phyloP scores from a whole-genome alignment of 2,113 vertebrate species.

The Australoheros scitulus region DNA sequence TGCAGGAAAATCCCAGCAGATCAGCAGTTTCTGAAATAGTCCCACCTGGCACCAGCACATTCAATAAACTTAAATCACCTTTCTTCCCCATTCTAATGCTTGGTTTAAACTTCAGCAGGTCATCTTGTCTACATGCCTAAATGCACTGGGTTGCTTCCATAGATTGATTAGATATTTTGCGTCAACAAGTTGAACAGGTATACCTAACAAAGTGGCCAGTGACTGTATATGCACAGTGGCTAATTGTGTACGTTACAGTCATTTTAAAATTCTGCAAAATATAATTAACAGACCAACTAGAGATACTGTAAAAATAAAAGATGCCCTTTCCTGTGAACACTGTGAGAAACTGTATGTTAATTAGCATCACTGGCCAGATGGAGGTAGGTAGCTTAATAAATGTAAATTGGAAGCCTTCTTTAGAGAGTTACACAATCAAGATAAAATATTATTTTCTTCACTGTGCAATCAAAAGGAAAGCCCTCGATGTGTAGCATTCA shows the following conservation, averaged over 20 bases:
- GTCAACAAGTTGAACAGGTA: neutral
- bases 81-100: neutral
- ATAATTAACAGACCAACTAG: neutral
- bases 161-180: neutral
- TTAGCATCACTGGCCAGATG: conserved; percentile 36
- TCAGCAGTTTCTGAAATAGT: neutral
- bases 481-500: neutral
- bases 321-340: neutral
- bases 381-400: conserved; percentile 42
- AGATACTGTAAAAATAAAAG: neutral
- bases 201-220: no score
- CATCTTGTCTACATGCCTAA: neutral
- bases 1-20: neutral
- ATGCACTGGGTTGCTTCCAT: neutral
- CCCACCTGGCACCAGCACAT: neutral
- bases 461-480: neutral
- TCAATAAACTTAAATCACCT: neutral
- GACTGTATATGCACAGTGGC: neutral
- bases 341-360: conserved; percentile 50
- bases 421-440: conserved; percentile 12
- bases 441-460: conserved; percentile 7
- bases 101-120: neutral
- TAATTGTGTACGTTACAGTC: neutral
- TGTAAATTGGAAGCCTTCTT: conserved; percentile 37
- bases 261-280: neutral